Evolutionary conservation across 2,888 invertebrate genomes (phyloP).

Genomic region (Dryobota labecula): DNA sequence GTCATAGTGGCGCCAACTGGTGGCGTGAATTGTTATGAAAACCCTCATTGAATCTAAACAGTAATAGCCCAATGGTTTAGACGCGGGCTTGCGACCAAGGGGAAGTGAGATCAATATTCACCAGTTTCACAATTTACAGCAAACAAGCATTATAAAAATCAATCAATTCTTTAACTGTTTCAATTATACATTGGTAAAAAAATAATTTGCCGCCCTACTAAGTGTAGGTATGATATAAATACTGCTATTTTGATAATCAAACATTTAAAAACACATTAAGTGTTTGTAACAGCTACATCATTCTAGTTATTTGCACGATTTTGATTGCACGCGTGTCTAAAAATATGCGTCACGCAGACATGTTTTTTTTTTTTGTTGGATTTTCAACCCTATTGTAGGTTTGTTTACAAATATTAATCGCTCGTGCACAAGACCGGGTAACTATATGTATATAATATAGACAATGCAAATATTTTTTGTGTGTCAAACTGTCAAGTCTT

Average conservation of each 20-base stretch:
- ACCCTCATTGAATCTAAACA: no score
- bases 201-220: background rate
- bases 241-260: background rate
- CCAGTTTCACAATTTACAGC: background rate
- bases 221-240: background rate
- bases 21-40: no score
- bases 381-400: background rate
- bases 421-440: background rate
- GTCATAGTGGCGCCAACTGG: no score
- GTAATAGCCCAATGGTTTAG: background rate
- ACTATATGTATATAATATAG: background rate
- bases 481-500: no score
- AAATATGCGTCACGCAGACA: background rate
- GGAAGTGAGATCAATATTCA: background rate
- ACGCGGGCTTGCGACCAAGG: background rate
- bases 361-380: background rate
- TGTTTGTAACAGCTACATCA: slow-evolving; percentile 2
- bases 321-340: background rate
- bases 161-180: background rate
- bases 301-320: slow-evolving; percentile 23
- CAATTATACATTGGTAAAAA: background rate
- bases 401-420: background rate
- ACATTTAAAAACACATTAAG: background rate
- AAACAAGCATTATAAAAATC: background rate
- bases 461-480: no score